These are phyloP conservation scores for Clupea harengus DNA, from an alignment of 2,113 vertebrate genomes.

Conservation along the genomic window DNA sequence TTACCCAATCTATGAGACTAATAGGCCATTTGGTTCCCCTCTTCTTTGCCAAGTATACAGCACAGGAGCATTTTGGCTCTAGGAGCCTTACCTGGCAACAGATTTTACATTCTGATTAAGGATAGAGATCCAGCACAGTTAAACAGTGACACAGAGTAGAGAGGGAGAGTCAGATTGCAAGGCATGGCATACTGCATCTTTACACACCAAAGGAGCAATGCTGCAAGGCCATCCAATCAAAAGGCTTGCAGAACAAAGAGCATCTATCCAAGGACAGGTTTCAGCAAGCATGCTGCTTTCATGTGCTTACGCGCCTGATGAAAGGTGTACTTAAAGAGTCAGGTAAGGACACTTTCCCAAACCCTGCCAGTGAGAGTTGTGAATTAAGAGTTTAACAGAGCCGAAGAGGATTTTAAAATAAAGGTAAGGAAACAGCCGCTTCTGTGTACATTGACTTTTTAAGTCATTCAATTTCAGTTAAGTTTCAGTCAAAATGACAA, in stretches of 20 bases:
- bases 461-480: not conserved
- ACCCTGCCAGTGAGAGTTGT: not conserved
- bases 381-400: not conserved
- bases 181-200: not conserved
- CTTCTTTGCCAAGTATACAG: not conserved
- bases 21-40: not conserved
- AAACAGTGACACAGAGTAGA: not conserved
- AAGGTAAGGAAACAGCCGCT: not conserved
- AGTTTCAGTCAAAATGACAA: not conserved
- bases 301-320: no score
- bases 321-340: no score
- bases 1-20: not conserved
- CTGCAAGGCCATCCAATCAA: not conserved
- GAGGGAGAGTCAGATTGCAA: not conserved
- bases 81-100: not conserved
- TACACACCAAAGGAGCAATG: not conserved
- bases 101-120: not conserved
- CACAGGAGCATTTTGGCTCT: not conserved
- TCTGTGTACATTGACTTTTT: not conserved
- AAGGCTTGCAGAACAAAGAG: not conserved
- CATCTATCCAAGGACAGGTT: not conserved
- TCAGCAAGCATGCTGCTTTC: not conserved
- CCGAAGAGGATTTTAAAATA: not conserved
- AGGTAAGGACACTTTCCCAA: not conserved
- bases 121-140: not conserved